Percentiles rank a stretch among this genome's conserved stretches.
These are phyloP conservation scores for Caenorhabditis becei DNA, from an alignment of 2,888 invertebrate genomes.

Conservation along the genomic window DNA sequence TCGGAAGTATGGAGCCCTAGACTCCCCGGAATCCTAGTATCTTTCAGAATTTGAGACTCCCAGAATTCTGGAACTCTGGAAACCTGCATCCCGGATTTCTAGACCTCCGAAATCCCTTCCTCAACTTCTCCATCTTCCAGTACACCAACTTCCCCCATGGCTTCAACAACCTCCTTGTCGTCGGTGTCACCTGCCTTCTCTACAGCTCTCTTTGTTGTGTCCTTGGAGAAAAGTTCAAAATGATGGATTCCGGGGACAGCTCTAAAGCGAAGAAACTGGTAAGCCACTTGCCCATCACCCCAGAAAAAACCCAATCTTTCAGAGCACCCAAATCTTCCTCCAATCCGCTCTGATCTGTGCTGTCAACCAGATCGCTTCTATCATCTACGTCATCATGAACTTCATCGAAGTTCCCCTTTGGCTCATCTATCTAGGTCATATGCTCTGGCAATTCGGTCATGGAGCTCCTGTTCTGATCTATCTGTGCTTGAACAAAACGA, in stretches of 20 bases:
- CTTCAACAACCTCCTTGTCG: slow-evolving; percentile 20
- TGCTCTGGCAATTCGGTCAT: slow-evolving; percentile 57
- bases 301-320: no score
- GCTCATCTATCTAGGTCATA: slow-evolving; percentile 48
- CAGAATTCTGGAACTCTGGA: no score
- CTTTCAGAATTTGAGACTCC: no score
- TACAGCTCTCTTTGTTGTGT: slow-evolving; percentile 16
- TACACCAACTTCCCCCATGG: slow-evolving; percentile 32
- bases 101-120: no score
- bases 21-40: no score
- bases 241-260: background rate
- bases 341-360: slow-evolving; percentile 57
- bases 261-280: slow-evolving; percentile 33
- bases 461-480: slow-evolving; percentile 53
- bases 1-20: no score
- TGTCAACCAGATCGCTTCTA: slow-evolving; percentile 46
- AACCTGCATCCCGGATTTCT: no score
- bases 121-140: slow-evolving; percentile 16
- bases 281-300: background rate
- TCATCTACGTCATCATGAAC: slow-evolving; percentile 58
- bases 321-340: slow-evolving; percentile 55
- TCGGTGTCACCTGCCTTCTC: slow-evolving; percentile 11
- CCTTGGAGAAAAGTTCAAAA: slow-evolving; percentile 23
- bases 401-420: slow-evolving; percentile 42
- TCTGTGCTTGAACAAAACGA: slow-evolving; percentile 34